These are phyloP conservation scores for Corythaixoides concolor DNA, from an alignment of 2,113 vertebrate genomes.

Conservation along the genomic window DNA sequence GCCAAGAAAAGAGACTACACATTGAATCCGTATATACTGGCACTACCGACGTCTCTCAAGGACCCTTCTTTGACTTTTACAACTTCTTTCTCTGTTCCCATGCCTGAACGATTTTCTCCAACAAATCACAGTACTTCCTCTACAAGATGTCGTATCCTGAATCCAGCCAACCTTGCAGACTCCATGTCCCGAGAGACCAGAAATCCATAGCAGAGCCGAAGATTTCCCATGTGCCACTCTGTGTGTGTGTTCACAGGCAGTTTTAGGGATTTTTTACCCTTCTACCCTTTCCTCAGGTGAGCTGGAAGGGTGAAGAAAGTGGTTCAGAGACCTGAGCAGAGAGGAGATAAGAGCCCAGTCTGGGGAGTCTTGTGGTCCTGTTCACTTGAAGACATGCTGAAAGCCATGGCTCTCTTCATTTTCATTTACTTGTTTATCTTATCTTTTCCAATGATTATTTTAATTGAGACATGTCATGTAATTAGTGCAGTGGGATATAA, in stretches of 20 bases:
- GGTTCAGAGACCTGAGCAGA: background rate
- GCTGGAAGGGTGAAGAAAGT: background rate
- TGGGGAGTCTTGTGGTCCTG: background rate
- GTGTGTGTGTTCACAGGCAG: background rate
- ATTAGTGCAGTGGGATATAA: background rate
- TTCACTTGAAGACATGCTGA: background rate
- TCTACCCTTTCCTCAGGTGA: background rate
- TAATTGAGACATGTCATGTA: background rate
- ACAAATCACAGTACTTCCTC: background rate
- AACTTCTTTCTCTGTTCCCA: background rate
- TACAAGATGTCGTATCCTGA: background rate
- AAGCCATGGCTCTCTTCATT: background rate
- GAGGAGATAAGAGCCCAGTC: background rate
- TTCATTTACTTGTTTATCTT: background rate
- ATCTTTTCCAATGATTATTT: background rate
- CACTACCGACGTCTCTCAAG: background rate
- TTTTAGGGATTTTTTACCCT: background rate
- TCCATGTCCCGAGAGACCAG: background rate
- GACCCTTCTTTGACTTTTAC: background rate
- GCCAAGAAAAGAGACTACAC: background rate
- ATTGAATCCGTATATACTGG: accelerated
- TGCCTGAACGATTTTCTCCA: background rate
- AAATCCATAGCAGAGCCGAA: background rate
- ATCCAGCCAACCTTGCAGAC: background rate
- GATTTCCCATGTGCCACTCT: background rate